A percentile compares a stretch with the other conserved stretches of the same genome.
Conservation (phyloP, 2,113 vertebrate species). For the Cettia cetti region DNA sequence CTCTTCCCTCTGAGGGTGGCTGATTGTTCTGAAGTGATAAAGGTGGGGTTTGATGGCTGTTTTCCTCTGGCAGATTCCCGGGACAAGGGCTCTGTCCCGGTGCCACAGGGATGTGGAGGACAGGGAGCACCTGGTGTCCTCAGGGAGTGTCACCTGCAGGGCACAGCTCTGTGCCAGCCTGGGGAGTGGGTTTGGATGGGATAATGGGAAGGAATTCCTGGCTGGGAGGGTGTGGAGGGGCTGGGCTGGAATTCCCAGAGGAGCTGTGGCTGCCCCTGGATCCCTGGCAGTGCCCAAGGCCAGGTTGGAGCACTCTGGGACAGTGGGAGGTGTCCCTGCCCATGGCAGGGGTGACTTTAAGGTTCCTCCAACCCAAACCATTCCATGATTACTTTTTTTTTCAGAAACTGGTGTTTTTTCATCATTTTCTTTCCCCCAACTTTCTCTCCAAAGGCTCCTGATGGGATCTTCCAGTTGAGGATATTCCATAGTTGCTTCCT, state of each 20-base stretch:
- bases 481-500: neutral
- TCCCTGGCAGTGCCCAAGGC: neutral
- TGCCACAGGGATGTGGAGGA: neutral
- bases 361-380: neutral
- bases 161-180: neutral
- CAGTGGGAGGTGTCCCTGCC: neutral
- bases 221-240: fast-evolving
- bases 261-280: neutral
- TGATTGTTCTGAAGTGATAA: neutral
- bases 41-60: fast-evolving
- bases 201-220: neutral
- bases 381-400: neutral
- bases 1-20: neutral
- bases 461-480: neutral
- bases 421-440: neutral
- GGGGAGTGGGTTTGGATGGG: neutral
- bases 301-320: fast-evolving
- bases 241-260: neutral
- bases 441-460: neutral
- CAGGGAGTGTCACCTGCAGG: neutral
- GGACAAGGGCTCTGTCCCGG: too few species aligned
- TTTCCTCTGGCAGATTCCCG: neutral
- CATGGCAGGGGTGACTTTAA: neutral
- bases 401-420: fast-evolving
- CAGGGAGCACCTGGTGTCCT: neutral